phyloP scores from a whole-genome alignment of 2,888 invertebrate species.

The Amphimallon solstitiale region DNA sequence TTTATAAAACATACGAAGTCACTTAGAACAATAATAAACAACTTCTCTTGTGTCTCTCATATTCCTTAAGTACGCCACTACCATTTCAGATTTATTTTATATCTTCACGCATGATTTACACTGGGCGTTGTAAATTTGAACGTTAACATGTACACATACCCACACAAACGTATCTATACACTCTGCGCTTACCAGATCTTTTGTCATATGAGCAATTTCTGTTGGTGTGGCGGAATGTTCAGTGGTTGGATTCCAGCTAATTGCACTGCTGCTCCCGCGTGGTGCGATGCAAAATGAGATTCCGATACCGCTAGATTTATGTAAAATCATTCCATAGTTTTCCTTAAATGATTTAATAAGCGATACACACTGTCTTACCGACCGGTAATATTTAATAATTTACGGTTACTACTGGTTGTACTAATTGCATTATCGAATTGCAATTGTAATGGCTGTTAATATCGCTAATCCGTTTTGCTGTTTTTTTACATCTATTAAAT shows the following conservation, averaged over 20 bases:
- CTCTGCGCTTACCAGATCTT: constrained; percentile 11
- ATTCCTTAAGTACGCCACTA: background rate
- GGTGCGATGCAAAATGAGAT: background rate
- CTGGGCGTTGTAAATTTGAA: constrained; percentile 22
- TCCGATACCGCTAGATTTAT: constrained; percentile 23
- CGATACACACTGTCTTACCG: constrained; percentile 2
- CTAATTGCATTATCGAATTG: too few relatives aligned
- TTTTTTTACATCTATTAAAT: too few relatives aligned
- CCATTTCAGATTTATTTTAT: background rate
- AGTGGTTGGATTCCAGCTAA: constrained; percentile 15
- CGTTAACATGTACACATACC: background rate
- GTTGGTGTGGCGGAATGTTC: constrained; percentile 24
- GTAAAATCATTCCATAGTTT: constrained; percentile 16
- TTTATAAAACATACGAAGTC: too few relatives aligned
- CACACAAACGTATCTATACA: background rate
- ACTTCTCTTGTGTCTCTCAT: background rate
- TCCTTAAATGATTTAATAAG: constrained; percentile 22
- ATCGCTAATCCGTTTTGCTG: too few relatives aligned
- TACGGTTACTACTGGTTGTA: background rate
- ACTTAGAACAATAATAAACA: constrained; percentile 9
- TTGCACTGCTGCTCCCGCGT: constrained; percentile 3
- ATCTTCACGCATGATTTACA: constrained; percentile 25
- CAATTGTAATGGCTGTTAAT: too few relatives aligned
- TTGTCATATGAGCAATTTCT: constrained; percentile 4
- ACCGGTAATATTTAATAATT: constrained; percentile 6